A percentile compares a stretch with the other conserved stretches of the same genome.
Conservation (phyloP, 2,888 invertebrate species). For the Scelioninae gen. 1 region DNA sequence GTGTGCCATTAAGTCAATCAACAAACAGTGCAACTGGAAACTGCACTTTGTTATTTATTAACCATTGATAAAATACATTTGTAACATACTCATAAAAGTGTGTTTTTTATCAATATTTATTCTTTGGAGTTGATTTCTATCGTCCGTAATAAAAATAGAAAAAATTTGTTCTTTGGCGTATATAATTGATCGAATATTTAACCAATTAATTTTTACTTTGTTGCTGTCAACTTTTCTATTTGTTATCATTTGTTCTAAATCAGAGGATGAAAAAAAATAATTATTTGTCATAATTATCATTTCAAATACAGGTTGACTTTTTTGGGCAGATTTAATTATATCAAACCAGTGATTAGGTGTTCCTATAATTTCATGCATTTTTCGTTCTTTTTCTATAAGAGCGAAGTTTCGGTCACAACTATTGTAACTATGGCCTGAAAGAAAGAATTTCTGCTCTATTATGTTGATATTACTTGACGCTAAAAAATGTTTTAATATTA, state of each 20-base stretch:
- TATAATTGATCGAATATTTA: background rate
- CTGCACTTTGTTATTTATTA: too few species aligned
- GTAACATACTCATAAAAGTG: too few species aligned
- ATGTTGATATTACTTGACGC: background rate
- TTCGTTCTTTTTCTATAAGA: slow-evolving; percentile 8
- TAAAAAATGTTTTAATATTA: slow-evolving; percentile 15
- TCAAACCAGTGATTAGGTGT: background rate
- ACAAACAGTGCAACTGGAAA: too few species aligned
- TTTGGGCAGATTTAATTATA: background rate
- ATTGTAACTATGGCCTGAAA: slow-evolving; percentile 1
- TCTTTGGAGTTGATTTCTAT: background rate
- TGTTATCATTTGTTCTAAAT: slow-evolving; percentile 6
- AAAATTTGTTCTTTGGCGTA: background rate
- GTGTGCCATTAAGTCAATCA: too few species aligned
- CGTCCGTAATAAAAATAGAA: background rate
- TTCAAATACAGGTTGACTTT: slow-evolving; percentile 2
- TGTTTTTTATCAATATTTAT: background rate
- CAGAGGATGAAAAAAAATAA: slow-evolving; percentile 5
- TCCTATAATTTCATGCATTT: slow-evolving; percentile 1
- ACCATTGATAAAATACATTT: too few species aligned
- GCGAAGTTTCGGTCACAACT: background rate
- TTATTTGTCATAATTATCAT: slow-evolving; percentile 1
- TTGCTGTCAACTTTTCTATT: slow-evolving; percentile 16
- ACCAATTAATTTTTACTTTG: slow-evolving; percentile 15
- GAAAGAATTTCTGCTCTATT: slow-evolving; percentile 19